Percentiles rank a stretch among this genome's conserved stretches.
phyloP scores from a whole-genome alignment of 2,888 invertebrate genomes.

The Labia minor region DNA sequence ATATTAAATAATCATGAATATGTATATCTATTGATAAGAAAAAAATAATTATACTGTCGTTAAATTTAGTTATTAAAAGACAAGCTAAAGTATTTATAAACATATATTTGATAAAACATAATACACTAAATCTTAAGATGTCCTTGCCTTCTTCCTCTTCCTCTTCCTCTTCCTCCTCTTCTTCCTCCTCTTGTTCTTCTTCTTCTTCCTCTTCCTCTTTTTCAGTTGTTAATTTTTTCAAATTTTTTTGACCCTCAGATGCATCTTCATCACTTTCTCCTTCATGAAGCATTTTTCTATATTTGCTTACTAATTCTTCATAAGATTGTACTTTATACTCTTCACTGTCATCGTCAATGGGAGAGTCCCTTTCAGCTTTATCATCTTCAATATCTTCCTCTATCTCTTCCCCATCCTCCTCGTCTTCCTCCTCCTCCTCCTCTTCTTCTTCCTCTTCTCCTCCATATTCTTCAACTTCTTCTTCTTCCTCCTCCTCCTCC shows the following conservation, averaged over 20 bases:
- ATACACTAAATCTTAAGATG: no score
- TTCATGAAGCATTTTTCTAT: constrained; percentile 18
- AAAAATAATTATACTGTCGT: no score
- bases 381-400: constrained; percentile 37
- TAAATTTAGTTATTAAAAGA: no score
- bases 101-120: no score
- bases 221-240: constrained; percentile 24
- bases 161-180: constrained; percentile 34
- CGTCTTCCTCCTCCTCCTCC: constrained; percentile 28
- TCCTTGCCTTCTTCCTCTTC: constrained; percentile 27
- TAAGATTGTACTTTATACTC: not conserved
- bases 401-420: constrained; percentile 29
- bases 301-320: constrained; percentile 14
- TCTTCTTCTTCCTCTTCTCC: constrained; percentile 34
- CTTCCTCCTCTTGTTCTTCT: constrained; percentile 36
- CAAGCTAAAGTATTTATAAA: no score
- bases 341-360: constrained; percentile 16
- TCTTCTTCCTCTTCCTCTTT: constrained; percentile 36
- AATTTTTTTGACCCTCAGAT: no score
- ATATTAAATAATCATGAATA: no score
- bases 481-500: constrained; percentile 26
- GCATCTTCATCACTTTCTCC: constrained; percentile 14
- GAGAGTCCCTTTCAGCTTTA: constrained; percentile 20
- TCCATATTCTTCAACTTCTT: constrained; percentile 28
- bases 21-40: no score